phyloP scores from a whole-genome alignment of 2,797 vertebrate genomes.

The Cheirogaleus major region DNA sequence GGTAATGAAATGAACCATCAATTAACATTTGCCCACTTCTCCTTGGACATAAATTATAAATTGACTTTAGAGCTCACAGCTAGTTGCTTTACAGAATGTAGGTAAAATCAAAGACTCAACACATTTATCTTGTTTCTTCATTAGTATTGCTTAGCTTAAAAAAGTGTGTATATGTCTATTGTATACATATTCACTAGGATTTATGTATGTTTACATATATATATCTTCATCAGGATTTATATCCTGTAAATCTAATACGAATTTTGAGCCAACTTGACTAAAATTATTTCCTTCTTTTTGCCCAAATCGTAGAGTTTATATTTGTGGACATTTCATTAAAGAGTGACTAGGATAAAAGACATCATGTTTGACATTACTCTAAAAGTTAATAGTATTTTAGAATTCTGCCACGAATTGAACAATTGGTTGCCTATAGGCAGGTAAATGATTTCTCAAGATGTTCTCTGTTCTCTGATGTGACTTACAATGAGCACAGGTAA shows the following conservation, averaged over 20 bases:
- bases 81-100: constrained; percentile 30
- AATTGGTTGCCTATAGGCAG: background rate
- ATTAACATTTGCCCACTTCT: background rate
- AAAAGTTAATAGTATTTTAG: background rate
- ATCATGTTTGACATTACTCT: background rate
- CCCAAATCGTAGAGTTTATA: background rate
- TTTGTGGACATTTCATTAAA: background rate
- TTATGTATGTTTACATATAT: background rate
- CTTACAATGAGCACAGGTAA: background rate
- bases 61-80: constrained; percentile 24
- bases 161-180: background rate
- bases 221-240: background rate
- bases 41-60: constrained; percentile 1
- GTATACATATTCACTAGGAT: background rate
- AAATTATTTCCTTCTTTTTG: constrained; percentile 32
- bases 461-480: background rate
- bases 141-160: background rate
- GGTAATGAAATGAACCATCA: background rate
- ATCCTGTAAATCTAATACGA: background rate
- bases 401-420: background rate
- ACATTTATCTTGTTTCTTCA: constrained; percentile 29
- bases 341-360: background rate
- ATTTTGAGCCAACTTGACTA: constrained; percentile 41
- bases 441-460: background rate
- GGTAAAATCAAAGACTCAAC: constrained; percentile 43